Percentiles rank a stretch among this genome's conserved stretches.
phyloP scores from a whole-genome alignment of 2,888 invertebrate species.

The Plusia festucae region DNA sequence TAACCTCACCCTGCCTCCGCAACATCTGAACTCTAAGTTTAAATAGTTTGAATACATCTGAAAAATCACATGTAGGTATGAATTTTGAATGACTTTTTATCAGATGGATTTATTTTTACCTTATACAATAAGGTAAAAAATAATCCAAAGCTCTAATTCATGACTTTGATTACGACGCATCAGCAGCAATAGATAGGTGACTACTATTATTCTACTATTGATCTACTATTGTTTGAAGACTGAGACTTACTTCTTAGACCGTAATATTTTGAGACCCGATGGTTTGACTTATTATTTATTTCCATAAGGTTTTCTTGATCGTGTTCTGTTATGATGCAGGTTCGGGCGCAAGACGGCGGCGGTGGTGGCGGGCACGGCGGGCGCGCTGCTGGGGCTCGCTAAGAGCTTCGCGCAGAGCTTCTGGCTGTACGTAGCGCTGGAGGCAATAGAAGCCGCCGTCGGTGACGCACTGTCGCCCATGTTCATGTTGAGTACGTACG shows the following conservation, averaged over 20 bases:
- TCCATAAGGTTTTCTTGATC: neutral
- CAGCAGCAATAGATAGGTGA: too few relatives aligned
- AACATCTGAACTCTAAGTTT: too few relatives aligned
- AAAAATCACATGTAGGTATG: too few relatives aligned
- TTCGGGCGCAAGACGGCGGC: slow-evolving; percentile 84
- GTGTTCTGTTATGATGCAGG: slow-evolving; percentile 56
- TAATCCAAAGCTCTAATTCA: too few relatives aligned
- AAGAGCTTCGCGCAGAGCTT: slow-evolving; percentile 80
- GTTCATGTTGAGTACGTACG: slow-evolving; percentile 82
- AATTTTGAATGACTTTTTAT: too few relatives aligned
- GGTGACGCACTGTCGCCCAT: slow-evolving; percentile 85
- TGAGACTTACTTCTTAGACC: too few relatives aligned
- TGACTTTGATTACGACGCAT: too few relatives aligned
- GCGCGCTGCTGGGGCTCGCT: slow-evolving; percentile 78
- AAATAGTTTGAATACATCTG: too few relatives aligned
- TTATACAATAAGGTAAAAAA: too few relatives aligned
- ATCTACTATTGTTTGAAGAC: neutral
- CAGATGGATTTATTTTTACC: too few relatives aligned
- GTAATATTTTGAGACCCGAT: neutral
- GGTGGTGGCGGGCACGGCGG: slow-evolving; percentile 81
- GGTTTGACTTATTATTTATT: too few relatives aligned
- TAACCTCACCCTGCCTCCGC: neutral
- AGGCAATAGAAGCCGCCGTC: slow-evolving; percentile 80
- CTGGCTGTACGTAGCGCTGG: slow-evolving; percentile 78
- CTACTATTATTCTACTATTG: too few relatives aligned